phyloP scores from a whole-genome alignment of 2,113 vertebrate genomes.

The Bothrops jararaca region DNA sequence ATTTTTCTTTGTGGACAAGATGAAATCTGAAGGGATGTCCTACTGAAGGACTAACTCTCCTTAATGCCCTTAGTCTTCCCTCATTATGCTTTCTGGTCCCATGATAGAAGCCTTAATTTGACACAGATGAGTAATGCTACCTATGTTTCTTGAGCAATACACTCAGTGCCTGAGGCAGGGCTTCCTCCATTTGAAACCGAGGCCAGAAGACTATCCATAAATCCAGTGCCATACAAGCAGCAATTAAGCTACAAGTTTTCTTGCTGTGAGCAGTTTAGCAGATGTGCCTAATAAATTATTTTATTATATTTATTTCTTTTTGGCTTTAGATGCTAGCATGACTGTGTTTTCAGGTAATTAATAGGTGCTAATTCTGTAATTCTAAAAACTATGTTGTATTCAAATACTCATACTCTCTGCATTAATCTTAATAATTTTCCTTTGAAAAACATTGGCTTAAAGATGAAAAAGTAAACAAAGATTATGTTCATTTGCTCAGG shows the following conservation, averaged over 20 bases:
- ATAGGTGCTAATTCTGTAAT: slow-evolving; percentile 11
- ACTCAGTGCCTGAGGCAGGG: slow-evolving; percentile 70
- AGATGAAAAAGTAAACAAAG: slow-evolving; percentile 4
- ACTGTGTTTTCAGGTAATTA: slow-evolving; percentile 31
- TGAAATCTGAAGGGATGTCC: slow-evolving; percentile 55
- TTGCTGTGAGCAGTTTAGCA: slow-evolving; percentile 70
- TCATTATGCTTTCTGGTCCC: slow-evolving; percentile 87
- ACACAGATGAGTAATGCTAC: slow-evolving; percentile 85
- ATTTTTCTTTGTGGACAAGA: slow-evolving; percentile 36
- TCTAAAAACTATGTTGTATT: neutral
- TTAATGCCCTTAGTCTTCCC: slow-evolving; percentile 81
- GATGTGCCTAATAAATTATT: slow-evolving; percentile 74
- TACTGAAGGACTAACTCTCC: slow-evolving; percentile 82
- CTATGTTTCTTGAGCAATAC: slow-evolving; percentile 66
- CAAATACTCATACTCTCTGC: neutral
- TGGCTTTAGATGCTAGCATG: slow-evolving; percentile 49
- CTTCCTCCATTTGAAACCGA: slow-evolving; percentile 66
- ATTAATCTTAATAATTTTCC: neutral
- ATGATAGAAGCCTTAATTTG: slow-evolving; percentile 85
- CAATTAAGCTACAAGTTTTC: slow-evolving; percentile 79
- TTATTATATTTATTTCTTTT: slow-evolving; percentile 60
- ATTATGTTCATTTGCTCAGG: neutral
- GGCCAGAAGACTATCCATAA: slow-evolving; percentile 62
- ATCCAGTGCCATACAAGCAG: slow-evolving; percentile 60
- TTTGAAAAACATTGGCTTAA: neutral